phyloP scores from a whole-genome alignment of 2,113 vertebrate species.

The Mormyrus lacerda region DNA sequence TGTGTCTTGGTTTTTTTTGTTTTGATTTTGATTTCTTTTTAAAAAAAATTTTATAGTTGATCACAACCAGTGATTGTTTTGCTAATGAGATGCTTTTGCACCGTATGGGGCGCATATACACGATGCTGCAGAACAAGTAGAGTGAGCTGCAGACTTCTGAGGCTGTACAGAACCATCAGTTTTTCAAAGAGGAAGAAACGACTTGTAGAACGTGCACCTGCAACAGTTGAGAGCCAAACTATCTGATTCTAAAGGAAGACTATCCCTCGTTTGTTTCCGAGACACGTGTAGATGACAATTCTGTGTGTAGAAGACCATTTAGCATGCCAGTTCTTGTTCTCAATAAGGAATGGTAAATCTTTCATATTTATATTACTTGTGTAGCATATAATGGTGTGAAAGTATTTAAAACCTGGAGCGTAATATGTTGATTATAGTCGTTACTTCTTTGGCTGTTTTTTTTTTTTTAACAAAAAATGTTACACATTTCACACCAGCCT shows the following conservation, averaged over 20 bases:
- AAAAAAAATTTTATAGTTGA: background rate
- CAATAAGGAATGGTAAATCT: constrained; percentile 37
- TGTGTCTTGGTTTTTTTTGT: background rate
- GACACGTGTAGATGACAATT: constrained; percentile 27
- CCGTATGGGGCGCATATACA: background rate
- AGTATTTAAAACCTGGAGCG: constrained; percentile 47
- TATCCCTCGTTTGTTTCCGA: constrained; percentile 25
- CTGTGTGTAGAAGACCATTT: constrained; percentile 37
- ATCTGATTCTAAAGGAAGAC: background rate
- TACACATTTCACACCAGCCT: background rate
- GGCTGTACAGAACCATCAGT: background rate
- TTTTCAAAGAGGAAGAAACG: background rate
- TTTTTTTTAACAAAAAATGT: background rate
- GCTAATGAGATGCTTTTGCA: background rate
- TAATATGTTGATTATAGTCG: constrained; percentile 26
- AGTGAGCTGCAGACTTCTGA: background rate
- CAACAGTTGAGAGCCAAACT: constrained; percentile 2
- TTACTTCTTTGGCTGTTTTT: constrained; percentile 29
- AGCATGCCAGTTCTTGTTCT: constrained; percentile 54
- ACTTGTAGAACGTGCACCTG: background rate
- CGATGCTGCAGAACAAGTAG: background rate
- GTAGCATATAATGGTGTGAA: constrained; percentile 53
- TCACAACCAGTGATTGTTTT: constrained; percentile 1
- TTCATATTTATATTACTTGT: constrained; percentile 67
- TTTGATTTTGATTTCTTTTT: background rate